These are phyloP conservation scores for Prorops nasuta DNA, from an alignment of 1,140 invertebrate genomes.

Conservation along the genomic window DNA sequence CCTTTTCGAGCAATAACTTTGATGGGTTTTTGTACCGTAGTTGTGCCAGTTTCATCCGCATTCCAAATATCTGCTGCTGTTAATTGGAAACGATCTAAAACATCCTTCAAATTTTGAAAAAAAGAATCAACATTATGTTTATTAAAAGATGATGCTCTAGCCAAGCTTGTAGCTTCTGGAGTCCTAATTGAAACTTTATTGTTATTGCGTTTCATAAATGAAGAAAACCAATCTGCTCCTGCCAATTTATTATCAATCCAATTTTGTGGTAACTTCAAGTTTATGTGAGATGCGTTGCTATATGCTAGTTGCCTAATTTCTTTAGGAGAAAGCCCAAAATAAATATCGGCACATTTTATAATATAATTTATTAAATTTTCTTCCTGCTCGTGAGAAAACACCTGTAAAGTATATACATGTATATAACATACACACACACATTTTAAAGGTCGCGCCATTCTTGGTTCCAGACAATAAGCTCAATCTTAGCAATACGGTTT, in stretches of 20 bases:
- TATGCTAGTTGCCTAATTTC: background rate
- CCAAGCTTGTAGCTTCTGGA: slow-evolving; percentile 40
- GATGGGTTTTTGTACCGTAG: slow-evolving; percentile 45
- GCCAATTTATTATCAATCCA: background rate
- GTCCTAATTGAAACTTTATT: slow-evolving; percentile 28
- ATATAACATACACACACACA: too few relatives aligned
- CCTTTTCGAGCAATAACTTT: slow-evolving; percentile 43
- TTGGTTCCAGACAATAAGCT: too few relatives aligned
- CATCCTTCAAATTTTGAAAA: slow-evolving; percentile 23
- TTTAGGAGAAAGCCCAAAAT: background rate
- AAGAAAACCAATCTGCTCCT: background rate
- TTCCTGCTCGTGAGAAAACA: too few relatives aligned
- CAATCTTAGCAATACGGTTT: too few relatives aligned
- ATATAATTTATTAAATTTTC: too few relatives aligned
- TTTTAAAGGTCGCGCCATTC: too few relatives aligned
- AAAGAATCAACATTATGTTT: slow-evolving; percentile 33
- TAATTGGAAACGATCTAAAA: slow-evolving; percentile 30
- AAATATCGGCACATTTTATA: background rate
- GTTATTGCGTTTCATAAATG: background rate
- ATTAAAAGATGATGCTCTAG: slow-evolving; percentile 44
- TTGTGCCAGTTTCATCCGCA: slow-evolving; percentile 47
- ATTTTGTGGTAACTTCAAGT: background rate
- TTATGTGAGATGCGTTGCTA: background rate
- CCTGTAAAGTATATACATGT: too few relatives aligned
- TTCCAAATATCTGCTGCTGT: slow-evolving; percentile 40